These are phyloP conservation scores for Sminthopsis crassicaudata DNA, from an alignment of 2,113 vertebrate species.

Conservation along the genomic window DNA sequence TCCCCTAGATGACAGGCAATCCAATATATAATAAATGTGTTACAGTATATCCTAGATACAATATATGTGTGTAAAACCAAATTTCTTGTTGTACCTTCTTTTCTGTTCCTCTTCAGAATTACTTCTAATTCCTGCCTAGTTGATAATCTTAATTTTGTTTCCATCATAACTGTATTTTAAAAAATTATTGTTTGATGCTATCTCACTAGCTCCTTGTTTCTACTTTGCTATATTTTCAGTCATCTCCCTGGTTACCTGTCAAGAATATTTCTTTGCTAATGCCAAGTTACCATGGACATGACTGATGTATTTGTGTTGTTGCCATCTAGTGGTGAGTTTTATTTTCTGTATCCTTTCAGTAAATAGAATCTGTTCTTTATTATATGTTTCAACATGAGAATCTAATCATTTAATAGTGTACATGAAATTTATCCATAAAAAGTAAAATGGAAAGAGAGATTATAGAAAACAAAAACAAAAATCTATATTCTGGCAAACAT, in stretches of 20 bases:
- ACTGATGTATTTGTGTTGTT: neutral
- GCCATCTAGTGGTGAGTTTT: neutral
- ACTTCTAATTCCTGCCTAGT: neutral
- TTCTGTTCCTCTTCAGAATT: neutral
- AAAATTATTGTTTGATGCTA: neutral
- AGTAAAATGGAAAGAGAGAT: neutral
- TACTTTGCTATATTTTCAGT: neutral
- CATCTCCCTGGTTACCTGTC: neutral
- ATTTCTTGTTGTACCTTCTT: neutral
- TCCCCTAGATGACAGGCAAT: too few species aligned
- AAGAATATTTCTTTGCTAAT: neutral
- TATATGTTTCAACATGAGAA: neutral
- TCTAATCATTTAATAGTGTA: neutral
- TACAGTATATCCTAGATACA: too few species aligned
- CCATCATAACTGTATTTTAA: neutral
- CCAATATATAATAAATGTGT: too few species aligned
- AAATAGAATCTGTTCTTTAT: neutral
- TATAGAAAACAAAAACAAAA: neutral
- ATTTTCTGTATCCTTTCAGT: neutral
- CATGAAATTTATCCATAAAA: neutral
- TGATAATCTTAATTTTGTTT: neutral
- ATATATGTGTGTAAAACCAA: too few species aligned
- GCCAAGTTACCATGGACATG: neutral
- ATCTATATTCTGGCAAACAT: neutral
- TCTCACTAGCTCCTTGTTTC: neutral